Conservation (phyloP, 1,140 invertebrate species). For the Cepaea nemoralis region DNA sequence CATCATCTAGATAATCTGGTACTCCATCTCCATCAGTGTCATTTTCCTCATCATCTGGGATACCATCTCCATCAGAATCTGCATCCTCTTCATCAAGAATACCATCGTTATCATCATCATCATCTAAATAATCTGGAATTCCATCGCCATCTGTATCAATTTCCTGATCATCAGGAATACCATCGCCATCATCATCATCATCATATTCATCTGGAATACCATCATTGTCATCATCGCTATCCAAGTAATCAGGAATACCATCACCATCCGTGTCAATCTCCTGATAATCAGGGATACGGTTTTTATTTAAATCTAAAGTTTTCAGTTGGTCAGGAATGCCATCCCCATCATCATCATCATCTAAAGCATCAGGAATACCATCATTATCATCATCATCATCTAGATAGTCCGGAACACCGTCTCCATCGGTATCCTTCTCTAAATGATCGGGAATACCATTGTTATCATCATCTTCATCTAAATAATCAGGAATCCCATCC, state of each 20-base stretch:
- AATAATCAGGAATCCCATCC: conserved; percentile 64
- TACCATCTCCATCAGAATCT: conserved; percentile 62
- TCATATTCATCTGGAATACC: conserved; percentile 61
- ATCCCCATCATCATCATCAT: conserved; percentile 62
- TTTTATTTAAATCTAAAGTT: conserved; percentile 55
- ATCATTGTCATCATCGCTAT: conserved; percentile 60
- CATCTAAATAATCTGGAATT: conserved; percentile 53
- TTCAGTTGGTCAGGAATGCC: conserved; percentile 65
- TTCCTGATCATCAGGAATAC: conserved; percentile 61
- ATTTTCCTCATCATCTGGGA: conserved; percentile 56
- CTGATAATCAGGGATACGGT: conserved; percentile 53
- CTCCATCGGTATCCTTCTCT: conserved; percentile 59
- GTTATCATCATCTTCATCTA: conserved; percentile 58
- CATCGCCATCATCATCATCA: conserved; percentile 63
- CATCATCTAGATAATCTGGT: conserved; percentile 61
- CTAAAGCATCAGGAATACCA: conserved; percentile 60
- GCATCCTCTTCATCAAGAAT: conserved; percentile 63
- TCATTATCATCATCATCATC: conserved; percentile 57
- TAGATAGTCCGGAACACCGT: conserved; percentile 56
- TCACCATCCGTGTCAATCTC: conserved; percentile 62
- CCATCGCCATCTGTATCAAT: conserved; percentile 58
- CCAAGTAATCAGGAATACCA: conserved; percentile 62
- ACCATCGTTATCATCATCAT: conserved; percentile 64
- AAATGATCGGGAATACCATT: conserved; percentile 67
- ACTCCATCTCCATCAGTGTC: conserved; percentile 63